Conservation (phyloP, 2,797 vertebrate genomes). For the Microtus californicus region DNA sequence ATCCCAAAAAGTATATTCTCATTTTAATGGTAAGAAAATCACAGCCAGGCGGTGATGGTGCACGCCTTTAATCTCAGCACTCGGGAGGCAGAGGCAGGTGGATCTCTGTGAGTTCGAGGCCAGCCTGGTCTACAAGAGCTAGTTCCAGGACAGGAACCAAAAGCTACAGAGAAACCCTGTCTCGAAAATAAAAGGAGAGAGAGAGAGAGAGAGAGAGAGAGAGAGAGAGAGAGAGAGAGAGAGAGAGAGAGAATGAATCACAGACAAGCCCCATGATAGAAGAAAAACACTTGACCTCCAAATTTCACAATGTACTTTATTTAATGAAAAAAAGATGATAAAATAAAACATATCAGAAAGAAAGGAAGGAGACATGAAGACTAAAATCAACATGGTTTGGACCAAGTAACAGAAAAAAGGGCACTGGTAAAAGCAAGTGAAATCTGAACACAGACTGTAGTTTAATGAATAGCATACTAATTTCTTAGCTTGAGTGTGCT, state of each 20-base stretch:
- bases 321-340: not conserved
- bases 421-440: not conserved
- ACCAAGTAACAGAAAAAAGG: not conserved
- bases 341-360: not conserved
- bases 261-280: not conserved
- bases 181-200: too few species aligned
- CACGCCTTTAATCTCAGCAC: too few species aligned
- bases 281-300: not conserved
- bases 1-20: not conserved
- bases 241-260: too few species aligned
- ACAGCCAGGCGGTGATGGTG: too few species aligned
- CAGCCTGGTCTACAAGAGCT: too few species aligned
- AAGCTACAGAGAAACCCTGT: too few species aligned
- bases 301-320: not conserved
- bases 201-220: too few species aligned
- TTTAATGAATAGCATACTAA: not conserved
- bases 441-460: not conserved
- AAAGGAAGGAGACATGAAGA: not conserved
- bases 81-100: too few species aligned
- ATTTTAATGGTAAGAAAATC: not conserved
- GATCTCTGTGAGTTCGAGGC: too few species aligned
- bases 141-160: too few species aligned
- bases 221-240: too few species aligned
- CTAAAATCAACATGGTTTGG: not conserved
- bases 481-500: not conserved